Evolutionary conservation across 1,140 invertebrate genomes (phyloP), one percentile per base, ranked within the genome.

Genomic region (Platyura marginata): DNA sequence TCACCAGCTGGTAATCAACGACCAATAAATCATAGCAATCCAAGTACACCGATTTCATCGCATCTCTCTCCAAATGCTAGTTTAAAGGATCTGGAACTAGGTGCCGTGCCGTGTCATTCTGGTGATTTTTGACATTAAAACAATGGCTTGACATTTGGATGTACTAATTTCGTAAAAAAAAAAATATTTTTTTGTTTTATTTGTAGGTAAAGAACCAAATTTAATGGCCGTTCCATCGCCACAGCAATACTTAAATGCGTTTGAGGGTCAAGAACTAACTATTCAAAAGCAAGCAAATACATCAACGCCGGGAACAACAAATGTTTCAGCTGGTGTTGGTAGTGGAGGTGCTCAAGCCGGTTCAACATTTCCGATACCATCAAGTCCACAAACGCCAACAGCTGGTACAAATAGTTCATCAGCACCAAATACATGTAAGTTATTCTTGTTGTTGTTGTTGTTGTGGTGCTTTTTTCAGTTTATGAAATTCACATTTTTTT

Each of bases 231-330:
- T 93, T 48, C 91, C 90, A 46, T 93, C 90, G 43, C 89, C 91
- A 21, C 89, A 93, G 64, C 88, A 92, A 71, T 94, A 93, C 70
- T 72, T 93, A 46, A 92, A 89, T 70, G 80, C 87, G 45, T 93
- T 94, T 65, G 89, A 94, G 70, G 89, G 89, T 37, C 90, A 95
- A 71, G 91, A 95, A 68, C 65, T 94, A 47, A 93, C 89, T 42
- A 95, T 94, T 64, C 90, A 93, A 59, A 94, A 93, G 63, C 90
- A 94, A 65, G 84, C 90, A 15, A 95, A 95, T 61, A 88, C 84
- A 21, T 13, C 25, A 21, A 63, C 63, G 19, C 53, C 59, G 44
- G 63, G 61, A 49, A 51, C 57, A 8, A 11, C 39, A 21, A 40
- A 19, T 21, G 5, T 19, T 40, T 11, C 11, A 10, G 39, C 21